A percentile compares a stretch with the other conserved stretches of the same genome.
Evolutionary conservation across 1,140 invertebrate species (phyloP).

Genomic region (Asbolus verrucosus): DNA sequence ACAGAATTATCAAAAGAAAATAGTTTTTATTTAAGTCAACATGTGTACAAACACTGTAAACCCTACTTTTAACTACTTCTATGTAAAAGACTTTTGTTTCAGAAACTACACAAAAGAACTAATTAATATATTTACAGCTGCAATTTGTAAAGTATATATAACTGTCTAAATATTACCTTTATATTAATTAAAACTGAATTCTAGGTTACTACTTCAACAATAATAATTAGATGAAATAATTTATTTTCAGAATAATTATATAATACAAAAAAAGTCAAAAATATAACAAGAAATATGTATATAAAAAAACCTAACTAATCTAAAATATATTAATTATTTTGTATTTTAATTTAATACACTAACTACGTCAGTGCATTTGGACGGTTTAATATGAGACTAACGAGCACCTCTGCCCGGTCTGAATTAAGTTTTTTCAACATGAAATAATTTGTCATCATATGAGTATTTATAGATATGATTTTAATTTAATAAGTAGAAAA

Average conservation of each 20-base stretch:
- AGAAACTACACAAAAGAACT: constrained; percentile 38
- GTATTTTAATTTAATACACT: constrained; percentile 48
- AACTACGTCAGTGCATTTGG: constrained; percentile 57
- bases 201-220: constrained; percentile 15
- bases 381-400: constrained; percentile 59
- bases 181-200: neutral
- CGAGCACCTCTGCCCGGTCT: constrained; percentile 13
- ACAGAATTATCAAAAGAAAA: constrained; percentile 45
- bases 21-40: constrained; percentile 54
- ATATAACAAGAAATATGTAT: constrained; percentile 38
- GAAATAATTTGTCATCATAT: constrained; percentile 10
- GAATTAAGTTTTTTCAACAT: constrained; percentile 2
- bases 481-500: constrained; percentile 42
- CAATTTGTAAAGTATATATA: constrained; percentile 32
- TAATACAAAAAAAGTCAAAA: constrained; percentile 45
- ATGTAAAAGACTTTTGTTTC: constrained; percentile 34
- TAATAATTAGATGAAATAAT: constrained; percentile 29
- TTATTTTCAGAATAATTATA: constrained; percentile 37
- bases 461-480: constrained; percentile 31
- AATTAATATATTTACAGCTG: constrained; percentile 44
- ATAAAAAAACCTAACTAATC: constrained; percentile 47
- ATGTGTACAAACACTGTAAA: constrained; percentile 55
- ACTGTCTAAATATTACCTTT: too few relatives aligned
- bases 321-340: constrained; percentile 49
- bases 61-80: constrained; percentile 24